phyloP scores from a whole-genome alignment of 2,797 vertebrate genomes.

The Macropodus opercularis region DNA sequence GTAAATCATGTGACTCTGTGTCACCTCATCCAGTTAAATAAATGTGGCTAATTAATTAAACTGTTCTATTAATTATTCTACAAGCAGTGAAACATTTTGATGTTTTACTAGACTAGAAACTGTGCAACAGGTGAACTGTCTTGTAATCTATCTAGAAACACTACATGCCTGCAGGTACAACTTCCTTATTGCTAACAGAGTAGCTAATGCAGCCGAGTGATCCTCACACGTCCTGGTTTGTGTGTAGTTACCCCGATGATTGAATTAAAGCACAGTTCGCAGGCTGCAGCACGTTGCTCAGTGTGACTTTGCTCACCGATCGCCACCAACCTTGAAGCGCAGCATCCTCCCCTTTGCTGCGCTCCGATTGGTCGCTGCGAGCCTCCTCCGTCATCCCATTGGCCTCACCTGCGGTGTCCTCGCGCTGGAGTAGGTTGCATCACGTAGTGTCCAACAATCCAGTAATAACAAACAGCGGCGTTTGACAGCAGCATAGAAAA shows the following conservation, averaged over 20 bases:
- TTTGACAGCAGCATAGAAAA: conserved; percentile 29
- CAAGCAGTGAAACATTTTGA: background rate
- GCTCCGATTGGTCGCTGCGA: conserved; percentile 55
- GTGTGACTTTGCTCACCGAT: conserved; percentile 7
- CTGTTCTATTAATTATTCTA: too few species aligned
- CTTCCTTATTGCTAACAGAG: background rate
- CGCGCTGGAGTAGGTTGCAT: conserved; percentile 48
- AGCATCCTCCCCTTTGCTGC: conserved; percentile 43
- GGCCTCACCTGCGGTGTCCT: conserved; percentile 46
- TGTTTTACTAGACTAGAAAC: background rate
- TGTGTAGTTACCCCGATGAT: background rate
- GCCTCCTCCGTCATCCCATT: conserved; percentile 41
- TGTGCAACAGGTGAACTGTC: conserved; percentile 47
- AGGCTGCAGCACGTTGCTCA: background rate
- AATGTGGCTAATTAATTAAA: too few species aligned
- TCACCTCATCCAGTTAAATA: too few species aligned
- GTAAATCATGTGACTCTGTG: too few species aligned
- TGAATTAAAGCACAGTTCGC: background rate
- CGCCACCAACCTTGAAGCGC: conserved; percentile 53
- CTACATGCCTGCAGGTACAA: background rate
- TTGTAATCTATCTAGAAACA: background rate
- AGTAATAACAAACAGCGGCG: conserved; percentile 53
- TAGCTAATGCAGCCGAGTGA: background rate
- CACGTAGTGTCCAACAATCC: conserved; percentile 45
- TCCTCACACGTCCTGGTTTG: background rate